A percentile compares a stretch with the other conserved stretches of the same genome.
Conservation (phyloP, 1,140 invertebrate species). For the Lasioglossum baleicum region DNA sequence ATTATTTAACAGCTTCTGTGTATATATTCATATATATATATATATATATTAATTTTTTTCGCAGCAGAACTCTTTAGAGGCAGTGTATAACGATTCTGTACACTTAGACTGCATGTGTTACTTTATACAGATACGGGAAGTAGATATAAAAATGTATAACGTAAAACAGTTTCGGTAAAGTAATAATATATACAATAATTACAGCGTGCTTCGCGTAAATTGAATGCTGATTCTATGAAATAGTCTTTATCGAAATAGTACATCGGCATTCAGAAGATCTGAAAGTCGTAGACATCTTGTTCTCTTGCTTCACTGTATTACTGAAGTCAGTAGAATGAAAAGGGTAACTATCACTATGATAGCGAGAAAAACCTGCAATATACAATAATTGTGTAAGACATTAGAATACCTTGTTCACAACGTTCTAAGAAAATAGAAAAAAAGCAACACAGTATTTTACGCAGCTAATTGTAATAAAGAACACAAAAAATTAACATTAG, state of each 20-base stretch:
- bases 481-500: background rate
- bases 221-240: slow-evolving; percentile 7
- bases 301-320: slow-evolving; percentile 24
- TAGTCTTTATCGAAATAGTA: slow-evolving; percentile 8
- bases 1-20: background rate
- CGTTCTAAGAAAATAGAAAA: background rate
- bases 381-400: slow-evolving; percentile 54
- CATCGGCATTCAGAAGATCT: background rate
- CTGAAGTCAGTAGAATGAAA: slow-evolving; percentile 36
- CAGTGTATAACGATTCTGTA: slow-evolving; percentile 20
- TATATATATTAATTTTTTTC: background rate
- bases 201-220: slow-evolving; percentile 22
- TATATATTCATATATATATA: too few relatives aligned
- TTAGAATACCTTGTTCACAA: background rate
- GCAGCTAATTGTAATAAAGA: background rate
- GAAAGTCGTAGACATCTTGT: slow-evolving; percentile 14
- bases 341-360: slow-evolving; percentile 46
- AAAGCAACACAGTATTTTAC: background rate
- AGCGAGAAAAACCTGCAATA: slow-evolving; percentile 67
- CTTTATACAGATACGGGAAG: slow-evolving; percentile 19
- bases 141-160: slow-evolving; percentile 34
- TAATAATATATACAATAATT: slow-evolving; percentile 40
- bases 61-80: background rate
- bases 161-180: slow-evolving; percentile 26
- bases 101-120: slow-evolving; percentile 5